Base-by-base conservation (phyloP, 2,888 invertebrate species). In the Pimpla rufipes region DNA sequence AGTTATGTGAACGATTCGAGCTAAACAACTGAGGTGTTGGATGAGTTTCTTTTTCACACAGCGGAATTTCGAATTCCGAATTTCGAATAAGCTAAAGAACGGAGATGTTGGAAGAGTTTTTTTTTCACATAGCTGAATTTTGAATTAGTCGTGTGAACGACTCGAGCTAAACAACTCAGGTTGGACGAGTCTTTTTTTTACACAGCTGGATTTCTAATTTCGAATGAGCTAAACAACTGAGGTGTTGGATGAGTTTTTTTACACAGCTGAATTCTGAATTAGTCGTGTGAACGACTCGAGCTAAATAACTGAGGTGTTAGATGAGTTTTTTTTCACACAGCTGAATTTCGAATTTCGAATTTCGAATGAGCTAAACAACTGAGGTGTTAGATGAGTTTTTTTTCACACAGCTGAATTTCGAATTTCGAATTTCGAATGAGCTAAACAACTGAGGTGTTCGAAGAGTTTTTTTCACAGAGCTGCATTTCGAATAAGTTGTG, bases 361-460 rank as follows among this genome's bases (percentile, higher is more conserved):
- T n/a, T n/a, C n/a, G n/a, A n/a, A n/a, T n/a, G 21, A 55, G 23
- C 23, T 23, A 55, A 55, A 11, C 55, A 7, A 23, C 11, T 4
- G 11, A 55, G 21, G 21, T 55, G 55, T 23, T 23, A 23, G 55
- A 29, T 2, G 29, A 21, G 23, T 21, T 8, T 29, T 11, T 29
- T 29, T 42, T 57, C n/a, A 59, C 59, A 66, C 13, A 40, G 18
- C 21, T 23, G n/a, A n/a, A n/a, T n/a, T n/a, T n/a, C n/a, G n/a
- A n/a, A n/a, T n/a, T n/a, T n/a, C n/a, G n/a, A n/a, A n/a, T n/a
- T n/a, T n/a, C n/a, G n/a, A n/a, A n/a, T n/a, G 21, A 55, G 23
- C 23, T 23, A 55, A 55, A 11, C 55, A 7, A 23, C 11, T 4
- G 11, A 55, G 21, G 21, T 55, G 55, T 23, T 23, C 23, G 55